Conservation (phyloP, 2,888 invertebrate genomes). For the Ophonus ardosiacus region DNA sequence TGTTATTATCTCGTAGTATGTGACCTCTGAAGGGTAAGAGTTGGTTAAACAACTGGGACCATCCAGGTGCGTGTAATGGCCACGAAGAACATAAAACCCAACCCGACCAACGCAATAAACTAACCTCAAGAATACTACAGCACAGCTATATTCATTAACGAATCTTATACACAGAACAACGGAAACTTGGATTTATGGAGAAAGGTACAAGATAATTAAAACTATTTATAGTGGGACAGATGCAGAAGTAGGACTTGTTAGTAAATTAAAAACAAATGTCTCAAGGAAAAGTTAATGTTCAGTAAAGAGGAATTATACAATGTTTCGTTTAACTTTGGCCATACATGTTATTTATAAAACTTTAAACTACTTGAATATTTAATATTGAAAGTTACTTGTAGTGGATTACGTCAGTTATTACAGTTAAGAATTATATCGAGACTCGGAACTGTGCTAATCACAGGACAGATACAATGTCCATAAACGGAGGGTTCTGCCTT, state of each 20-base stretch:
- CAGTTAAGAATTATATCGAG: too few relatives aligned
- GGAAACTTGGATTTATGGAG: not conserved
- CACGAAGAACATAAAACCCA: not conserved
- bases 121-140: conserved; percentile 30
- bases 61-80: conserved; percentile 34
- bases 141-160: conserved; percentile 28
- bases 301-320: too few relatives aligned
- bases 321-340: too few relatives aligned
- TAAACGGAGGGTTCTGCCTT: too few relatives aligned
- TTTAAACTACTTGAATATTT: too few relatives aligned
- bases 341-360: too few relatives aligned
- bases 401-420: too few relatives aligned
- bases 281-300: not conserved
- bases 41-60: conserved; percentile 20
- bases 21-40: not conserved
- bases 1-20: conserved; percentile 4
- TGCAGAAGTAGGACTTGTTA: not conserved
- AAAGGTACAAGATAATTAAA: not conserved
- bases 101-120: conserved; percentile 17
- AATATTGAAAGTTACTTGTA: too few relatives aligned
- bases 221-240: not conserved
- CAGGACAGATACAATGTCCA: too few relatives aligned
- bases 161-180: conserved; percentile 4
- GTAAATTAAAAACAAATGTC: not conserved
- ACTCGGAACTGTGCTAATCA: too few relatives aligned